Evolutionary conservation across 2,113 vertebrate genomes (phyloP).

Genomic region (Haemorhous mexicanus): DNA sequence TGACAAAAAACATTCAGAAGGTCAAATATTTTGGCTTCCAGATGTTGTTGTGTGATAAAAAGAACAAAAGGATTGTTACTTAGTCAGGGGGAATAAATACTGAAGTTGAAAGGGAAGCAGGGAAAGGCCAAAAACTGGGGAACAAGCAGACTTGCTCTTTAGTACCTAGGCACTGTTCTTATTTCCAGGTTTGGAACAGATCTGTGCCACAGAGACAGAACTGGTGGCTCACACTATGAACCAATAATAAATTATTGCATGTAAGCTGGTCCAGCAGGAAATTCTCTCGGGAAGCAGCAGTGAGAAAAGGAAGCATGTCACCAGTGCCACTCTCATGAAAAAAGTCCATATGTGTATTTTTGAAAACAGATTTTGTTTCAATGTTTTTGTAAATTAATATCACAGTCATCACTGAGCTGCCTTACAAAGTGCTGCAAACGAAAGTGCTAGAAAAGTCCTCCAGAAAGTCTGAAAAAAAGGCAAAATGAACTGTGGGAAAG

Average conservation of each 20-base stretch:
- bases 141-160: neutral
- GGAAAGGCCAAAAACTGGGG: neutral
- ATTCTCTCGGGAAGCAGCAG: constrained; percentile 20
- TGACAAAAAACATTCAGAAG: constrained; percentile 28
- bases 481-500: neutral
- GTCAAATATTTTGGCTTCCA: constrained; percentile 47
- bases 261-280: neutral
- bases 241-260: neutral
- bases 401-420: neutral
- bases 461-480: neutral
- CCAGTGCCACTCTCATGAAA: neutral
- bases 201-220: neutral
- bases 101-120: neutral
- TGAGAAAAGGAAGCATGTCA: neutral
- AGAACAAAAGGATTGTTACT: neutral
- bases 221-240: neutral
- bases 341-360: neutral
- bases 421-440: neutral
- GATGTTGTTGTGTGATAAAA: neutral
- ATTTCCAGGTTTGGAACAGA: constrained; percentile 15
- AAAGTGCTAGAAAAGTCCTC: neutral
- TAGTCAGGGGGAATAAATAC: neutral
- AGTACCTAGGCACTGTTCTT: neutral
- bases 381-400: neutral
- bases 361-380: neutral